phyloP scores from a whole-genome alignment of 2,888 invertebrate genomes.

The Caenorhabditis plicata region DNA sequence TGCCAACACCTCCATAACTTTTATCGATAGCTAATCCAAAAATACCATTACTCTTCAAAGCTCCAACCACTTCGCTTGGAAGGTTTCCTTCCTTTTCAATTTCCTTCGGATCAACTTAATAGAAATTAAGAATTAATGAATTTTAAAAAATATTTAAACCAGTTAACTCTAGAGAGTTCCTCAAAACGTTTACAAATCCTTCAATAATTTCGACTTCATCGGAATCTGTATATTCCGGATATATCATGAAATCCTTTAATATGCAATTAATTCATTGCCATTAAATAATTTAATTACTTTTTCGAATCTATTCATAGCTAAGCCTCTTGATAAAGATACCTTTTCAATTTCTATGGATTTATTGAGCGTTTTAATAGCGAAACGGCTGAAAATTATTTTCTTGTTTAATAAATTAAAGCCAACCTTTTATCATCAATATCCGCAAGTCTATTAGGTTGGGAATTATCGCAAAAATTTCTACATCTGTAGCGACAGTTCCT shows the following conservation, averaged over 20 bases:
- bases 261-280: background rate
- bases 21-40: conserved; percentile 42
- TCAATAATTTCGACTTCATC: conserved; percentile 60
- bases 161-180: conserved; percentile 28
- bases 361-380: conserved; percentile 17
- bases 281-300: conserved; percentile 40
- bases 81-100: conserved; percentile 36
- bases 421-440: background rate
- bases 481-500: too few relatives aligned
- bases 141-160: conserved; percentile 26
- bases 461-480: background rate
- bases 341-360: conserved; percentile 51
- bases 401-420: background rate
- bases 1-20: conserved; percentile 57
- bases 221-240: conserved; percentile 61
- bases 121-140: background rate
- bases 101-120: conserved; percentile 23
- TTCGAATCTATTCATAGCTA: conserved; percentile 61
- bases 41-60: conserved; percentile 47
- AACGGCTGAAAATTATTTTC: conserved; percentile 10
- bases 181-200: conserved; percentile 42
- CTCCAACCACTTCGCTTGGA: conserved; percentile 33
- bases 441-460: background rate
- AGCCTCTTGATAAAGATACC: conserved; percentile 53
- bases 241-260: conserved; percentile 65